These are phyloP conservation scores for Ips nitidus DNA, from an alignment of 1,140 invertebrate species.

Conservation along the genomic window DNA sequence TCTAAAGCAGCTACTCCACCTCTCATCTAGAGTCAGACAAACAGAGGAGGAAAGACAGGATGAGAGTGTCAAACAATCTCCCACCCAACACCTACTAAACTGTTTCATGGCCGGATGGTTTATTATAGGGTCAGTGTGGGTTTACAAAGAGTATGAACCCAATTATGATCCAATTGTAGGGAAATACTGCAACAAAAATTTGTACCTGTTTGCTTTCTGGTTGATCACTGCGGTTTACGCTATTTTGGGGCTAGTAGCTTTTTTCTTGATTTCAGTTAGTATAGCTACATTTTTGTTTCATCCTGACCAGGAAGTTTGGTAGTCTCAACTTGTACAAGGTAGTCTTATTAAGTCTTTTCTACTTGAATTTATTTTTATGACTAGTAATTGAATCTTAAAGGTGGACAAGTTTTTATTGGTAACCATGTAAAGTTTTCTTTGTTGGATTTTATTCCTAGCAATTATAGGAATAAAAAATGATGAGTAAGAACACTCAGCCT, in stretches of 20 bases:
- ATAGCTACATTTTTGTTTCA: constrained; percentile 57
- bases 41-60: constrained; percentile 58
- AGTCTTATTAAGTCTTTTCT: too few species aligned
- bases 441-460: too few species aligned
- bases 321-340: neutral
- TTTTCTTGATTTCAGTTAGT: constrained; percentile 61
- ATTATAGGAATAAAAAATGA: too few species aligned
- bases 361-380: too few species aligned
- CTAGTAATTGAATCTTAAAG: too few species aligned
- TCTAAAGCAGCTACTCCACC: constrained; percentile 62
- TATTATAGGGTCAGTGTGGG: constrained; percentile 67
- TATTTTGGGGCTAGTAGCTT: constrained; percentile 56
- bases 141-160: constrained; percentile 66
- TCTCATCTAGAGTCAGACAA: constrained; percentile 57
- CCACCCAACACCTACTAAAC: constrained; percentile 62
- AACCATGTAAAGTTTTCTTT: too few species aligned
- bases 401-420: too few species aligned
- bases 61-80: constrained; percentile 58
- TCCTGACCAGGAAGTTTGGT: constrained; percentile 40
- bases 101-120: constrained; percentile 71
- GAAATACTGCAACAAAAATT: constrained; percentile 64
- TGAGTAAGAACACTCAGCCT: too few species aligned
- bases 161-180: constrained; percentile 57
- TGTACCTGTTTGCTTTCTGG: constrained; percentile 72
- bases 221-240: constrained; percentile 65